These are phyloP conservation scores for Arrhamphus sclerolepis DNA, from an alignment of 2,797 vertebrate genomes.

Conservation along the genomic window DNA sequence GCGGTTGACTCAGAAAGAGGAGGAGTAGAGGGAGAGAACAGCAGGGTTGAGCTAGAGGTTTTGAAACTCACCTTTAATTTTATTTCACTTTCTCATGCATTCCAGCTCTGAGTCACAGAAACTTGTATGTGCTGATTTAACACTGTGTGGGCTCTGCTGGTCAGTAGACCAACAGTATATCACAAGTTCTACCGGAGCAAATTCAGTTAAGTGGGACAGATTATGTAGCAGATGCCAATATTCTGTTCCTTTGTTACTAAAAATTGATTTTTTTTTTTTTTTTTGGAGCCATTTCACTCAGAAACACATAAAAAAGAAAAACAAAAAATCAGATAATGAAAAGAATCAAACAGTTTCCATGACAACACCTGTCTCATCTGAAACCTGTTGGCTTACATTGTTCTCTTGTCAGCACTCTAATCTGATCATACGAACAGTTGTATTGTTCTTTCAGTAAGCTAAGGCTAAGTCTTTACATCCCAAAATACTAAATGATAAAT, in stretches of 20 bases:
- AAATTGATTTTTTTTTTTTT: constrained; percentile 23
- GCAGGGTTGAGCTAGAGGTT: constrained; percentile 52
- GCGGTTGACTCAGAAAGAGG: constrained; percentile 74
- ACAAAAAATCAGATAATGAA: constrained; percentile 17
- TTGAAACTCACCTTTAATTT: constrained; percentile 57
- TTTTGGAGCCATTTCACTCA: constrained; percentile 29
- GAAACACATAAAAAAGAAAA: background rate
- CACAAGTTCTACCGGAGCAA: constrained; percentile 23
- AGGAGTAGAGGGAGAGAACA: constrained; percentile 62
- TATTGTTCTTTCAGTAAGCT: constrained; percentile 2
- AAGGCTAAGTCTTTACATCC: constrained; percentile 2
- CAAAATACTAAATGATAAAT: constrained; percentile 1
- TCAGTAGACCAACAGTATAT: constrained; percentile 42
- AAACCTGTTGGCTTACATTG: constrained; percentile 29
- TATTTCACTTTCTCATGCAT: constrained; percentile 54
- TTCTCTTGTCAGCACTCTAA: constrained; percentile 17
- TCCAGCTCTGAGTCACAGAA: constrained; percentile 41
- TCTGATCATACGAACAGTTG: constrained; percentile 20
- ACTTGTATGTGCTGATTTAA: constrained; percentile 29
- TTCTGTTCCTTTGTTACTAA: constrained; percentile 30
- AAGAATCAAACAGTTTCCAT: constrained; percentile 41
- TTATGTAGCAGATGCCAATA: constrained; percentile 54
- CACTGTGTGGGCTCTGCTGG: constrained; percentile 30
- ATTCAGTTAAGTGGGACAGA: constrained; percentile 24
- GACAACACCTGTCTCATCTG: constrained; percentile 44